Base-by-base conservation (phyloP, 2,113 vertebrate species). In the Phoenicopterus ruber region DNA sequence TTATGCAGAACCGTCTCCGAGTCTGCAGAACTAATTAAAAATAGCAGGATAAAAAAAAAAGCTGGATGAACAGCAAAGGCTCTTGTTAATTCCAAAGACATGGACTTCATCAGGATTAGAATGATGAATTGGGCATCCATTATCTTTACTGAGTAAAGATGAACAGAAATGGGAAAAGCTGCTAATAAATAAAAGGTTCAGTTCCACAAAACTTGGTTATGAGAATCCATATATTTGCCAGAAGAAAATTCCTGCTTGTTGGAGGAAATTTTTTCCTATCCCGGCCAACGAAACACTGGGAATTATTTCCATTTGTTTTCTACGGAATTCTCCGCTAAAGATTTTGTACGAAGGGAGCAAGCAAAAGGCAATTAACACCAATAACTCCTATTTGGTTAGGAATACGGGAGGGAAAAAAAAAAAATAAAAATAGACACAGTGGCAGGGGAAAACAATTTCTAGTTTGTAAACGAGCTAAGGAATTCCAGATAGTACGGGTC, bases 181-280 rank as follows among this genome's bases (percentile, higher is more conserved):
- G 88, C 95, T 97, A 92, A 83, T 93, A 96, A 95, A 96, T 94
- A 96, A 96, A 96, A 96, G 96, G 74, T 88, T 95, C 87, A 88
- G 71, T 17, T 65, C 79, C 58, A 86, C 86, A 91, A 66, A 84
- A 94, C 92, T 95, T 82, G 90, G 92, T 95, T 76, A 77, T 31
- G 66, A 91, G 82, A 87, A 88, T 72, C 61, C 81, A 34, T 77
- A 85, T 80, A 82, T 85, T 80, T 84, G 89, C 94, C 86, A 97
- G 65, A 70, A 94, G 83, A 96, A 94, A 96, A 96, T 96, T 97
- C 93, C 73, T 86, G 85, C 94, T 96, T 65, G 65, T 86, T 86
- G 86, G 80, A 96, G 31, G 71, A 59, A 40, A 28, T 65, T 82
- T 94, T 76, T 86, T 91, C 92, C 72, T 92, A 24, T 49, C 40